Percentiles rank a stretch among this genome's conserved stretches.
phyloP scores from a whole-genome alignment of 2,888 invertebrate species.

The Hylaea fasciaria region DNA sequence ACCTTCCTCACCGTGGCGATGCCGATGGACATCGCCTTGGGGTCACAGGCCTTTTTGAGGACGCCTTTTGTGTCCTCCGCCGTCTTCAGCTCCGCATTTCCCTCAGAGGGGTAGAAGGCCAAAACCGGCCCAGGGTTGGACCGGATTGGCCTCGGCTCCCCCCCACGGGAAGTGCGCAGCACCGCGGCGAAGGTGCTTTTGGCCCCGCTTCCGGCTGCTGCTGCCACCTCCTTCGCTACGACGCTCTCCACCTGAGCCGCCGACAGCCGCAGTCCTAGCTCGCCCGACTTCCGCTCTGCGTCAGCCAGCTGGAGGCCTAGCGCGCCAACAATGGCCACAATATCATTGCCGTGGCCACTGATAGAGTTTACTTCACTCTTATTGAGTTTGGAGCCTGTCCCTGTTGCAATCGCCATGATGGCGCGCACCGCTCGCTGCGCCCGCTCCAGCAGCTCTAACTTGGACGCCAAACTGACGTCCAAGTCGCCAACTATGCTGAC shows the following conservation, averaged over 20 bases:
- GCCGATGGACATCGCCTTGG: constrained; percentile 3
- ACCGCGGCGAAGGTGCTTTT: background rate
- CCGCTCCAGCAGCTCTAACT: background rate
- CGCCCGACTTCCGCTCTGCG: background rate
- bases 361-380: background rate
- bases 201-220: background rate
- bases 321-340: constrained; percentile 1
- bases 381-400: background rate
- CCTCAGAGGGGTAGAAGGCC: constrained; percentile 7
- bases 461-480: background rate
- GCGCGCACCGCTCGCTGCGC: background rate
- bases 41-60: background rate
- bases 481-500: background rate
- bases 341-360: background rate
- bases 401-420: background rate
- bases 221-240: background rate
- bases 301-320: background rate
- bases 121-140: constrained; percentile 1
- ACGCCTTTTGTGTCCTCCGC: constrained; percentile 14
- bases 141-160: background rate
- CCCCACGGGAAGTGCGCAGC: background rate
- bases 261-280: background rate
- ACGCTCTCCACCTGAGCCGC: background rate
- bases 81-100: background rate
- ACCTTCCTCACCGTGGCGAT: constrained; percentile 15